Evolutionary conservation across 2,113 vertebrate genomes (phyloP), one percentile per base, ranked within the genome.

Genomic region (Notarius lentiginosus): DNA sequence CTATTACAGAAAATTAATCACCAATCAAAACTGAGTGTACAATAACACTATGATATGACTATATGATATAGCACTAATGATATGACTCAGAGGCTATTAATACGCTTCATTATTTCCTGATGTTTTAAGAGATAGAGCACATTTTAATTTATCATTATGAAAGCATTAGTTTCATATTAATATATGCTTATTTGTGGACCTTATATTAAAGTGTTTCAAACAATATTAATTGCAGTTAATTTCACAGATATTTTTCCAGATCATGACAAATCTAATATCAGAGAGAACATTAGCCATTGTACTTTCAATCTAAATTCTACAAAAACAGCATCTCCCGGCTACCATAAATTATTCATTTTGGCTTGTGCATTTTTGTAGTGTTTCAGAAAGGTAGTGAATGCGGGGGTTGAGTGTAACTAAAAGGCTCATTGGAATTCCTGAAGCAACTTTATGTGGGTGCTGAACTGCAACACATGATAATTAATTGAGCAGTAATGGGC

Each of bases 381-480:
- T 86, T 79, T 86, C 61, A 79, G 27, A 34, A 66, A 68, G 76
- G 60, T 68, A 79, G 27, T 0, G 12, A 53, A 18, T 55, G 18
- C 22, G 18, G 20, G 84, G 84, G 63, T 53, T 85, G 58, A 77
- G 49, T 68, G 75, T 79, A 79, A 80, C 76, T 66, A 79, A 86
- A 86, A n/a, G n/a, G 61, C 76, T 86, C 61, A 86, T 86, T 86
- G 51, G 49, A 79, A 79, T 86, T 79, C 84, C 76, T 84, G 17
- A 55, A 86, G 84, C 77, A 79, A 79, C 65, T 77, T 49, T n/a
- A 65, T 86, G 61, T 86, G 12, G 61, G 51, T 66, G 76, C 73
- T 86, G 73, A 86, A 86, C 75, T 86, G 60, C 63, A 80, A 70
- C 83, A 68, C 84, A 86, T 24, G 77, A 86, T 86, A 86, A 86